Conservation (phyloP, 2,797 vertebrate species). For the Hydrophis major region DNA sequence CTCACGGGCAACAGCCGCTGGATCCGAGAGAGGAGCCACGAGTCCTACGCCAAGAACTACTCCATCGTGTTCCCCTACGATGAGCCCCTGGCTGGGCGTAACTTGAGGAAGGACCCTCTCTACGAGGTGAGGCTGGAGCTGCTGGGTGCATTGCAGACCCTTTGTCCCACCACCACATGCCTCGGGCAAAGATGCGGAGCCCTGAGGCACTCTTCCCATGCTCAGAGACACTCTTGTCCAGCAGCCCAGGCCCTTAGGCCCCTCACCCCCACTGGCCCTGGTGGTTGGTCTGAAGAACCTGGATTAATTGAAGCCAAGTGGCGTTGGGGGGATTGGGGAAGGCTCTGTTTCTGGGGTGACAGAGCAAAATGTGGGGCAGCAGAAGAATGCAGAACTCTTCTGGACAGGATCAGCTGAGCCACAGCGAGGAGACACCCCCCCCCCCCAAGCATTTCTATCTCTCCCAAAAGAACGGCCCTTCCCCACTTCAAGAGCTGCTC, state of each 20-base stretch:
- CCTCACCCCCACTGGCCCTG: background rate
- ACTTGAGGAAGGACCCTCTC: slow-evolving; percentile 85
- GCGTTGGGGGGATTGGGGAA: background rate
- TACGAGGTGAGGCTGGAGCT: slow-evolving; percentile 77
- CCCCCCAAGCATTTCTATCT: background rate
- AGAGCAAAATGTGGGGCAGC: background rate
- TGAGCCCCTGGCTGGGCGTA: slow-evolving; percentile 89
- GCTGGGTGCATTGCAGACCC: background rate
- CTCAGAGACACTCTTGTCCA: background rate
- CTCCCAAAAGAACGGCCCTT: background rate
- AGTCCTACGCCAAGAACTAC: slow-evolving; percentile 96
- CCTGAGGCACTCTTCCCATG: background rate
- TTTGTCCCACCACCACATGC: background rate
- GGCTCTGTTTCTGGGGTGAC: background rate
- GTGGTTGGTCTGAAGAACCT: background rate
- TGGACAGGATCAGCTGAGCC: background rate
- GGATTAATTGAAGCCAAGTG: background rate
- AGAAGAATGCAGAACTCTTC: background rate
- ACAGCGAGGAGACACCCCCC: fast-evolving
- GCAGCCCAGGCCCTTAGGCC: background rate
- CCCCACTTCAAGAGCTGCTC: background rate
- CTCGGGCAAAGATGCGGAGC: background rate
- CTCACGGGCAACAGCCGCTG: slow-evolving; percentile 82
- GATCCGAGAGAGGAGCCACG: slow-evolving; percentile 93
- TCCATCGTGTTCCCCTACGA: slow-evolving; percentile 91